Percentiles rank a stretch among this genome's conserved stretches.
Conservation (phyloP, 2,888 invertebrate genomes). For the Polydrusus tereticollis region DNA sequence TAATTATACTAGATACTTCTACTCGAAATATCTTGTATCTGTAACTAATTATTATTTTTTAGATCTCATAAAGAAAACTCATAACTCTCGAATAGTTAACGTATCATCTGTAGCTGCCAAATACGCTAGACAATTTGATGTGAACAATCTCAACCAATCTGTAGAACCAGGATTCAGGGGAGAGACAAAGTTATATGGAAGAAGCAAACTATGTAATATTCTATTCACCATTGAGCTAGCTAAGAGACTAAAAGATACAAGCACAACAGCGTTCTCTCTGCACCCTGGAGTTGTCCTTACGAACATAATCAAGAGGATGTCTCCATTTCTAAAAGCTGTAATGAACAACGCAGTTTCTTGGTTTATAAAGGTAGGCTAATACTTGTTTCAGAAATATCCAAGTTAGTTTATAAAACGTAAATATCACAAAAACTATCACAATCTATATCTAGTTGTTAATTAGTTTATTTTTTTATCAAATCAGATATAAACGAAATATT, state of each 20-base stretch:
- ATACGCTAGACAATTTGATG: background rate
- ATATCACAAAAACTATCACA: too few relatives aligned
- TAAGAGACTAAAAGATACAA: conserved; percentile 52
- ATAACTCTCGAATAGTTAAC: conserved; percentile 35
- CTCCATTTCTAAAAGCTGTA: background rate
- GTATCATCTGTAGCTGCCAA: conserved; percentile 31
- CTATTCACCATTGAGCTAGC: conserved; percentile 56
- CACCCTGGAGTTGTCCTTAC: conserved; percentile 57
- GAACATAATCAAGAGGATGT: conserved; percentile 23
- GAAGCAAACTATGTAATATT: conserved; percentile 56
- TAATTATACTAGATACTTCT: too few relatives aligned
- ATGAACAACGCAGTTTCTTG: background rate
- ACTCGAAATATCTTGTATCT: background rate
- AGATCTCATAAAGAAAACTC: conserved; percentile 15
- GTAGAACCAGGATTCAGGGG: background rate
- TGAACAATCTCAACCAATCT: conserved; percentile 12
- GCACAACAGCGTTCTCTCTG: conserved; percentile 54
- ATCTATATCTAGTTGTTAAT: too few relatives aligned
- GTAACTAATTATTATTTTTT: background rate
- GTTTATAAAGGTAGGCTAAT: conserved; percentile 36
- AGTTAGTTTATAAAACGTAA: background rate
- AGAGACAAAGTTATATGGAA: background rate
- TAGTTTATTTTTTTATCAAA: too few relatives aligned
- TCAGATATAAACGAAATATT: too few relatives aligned
- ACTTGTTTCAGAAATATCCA: too few relatives aligned